These are phyloP conservation scores for Agrochola litura DNA, from an alignment of 2,888 invertebrate species.

Conservation along the genomic window DNA sequence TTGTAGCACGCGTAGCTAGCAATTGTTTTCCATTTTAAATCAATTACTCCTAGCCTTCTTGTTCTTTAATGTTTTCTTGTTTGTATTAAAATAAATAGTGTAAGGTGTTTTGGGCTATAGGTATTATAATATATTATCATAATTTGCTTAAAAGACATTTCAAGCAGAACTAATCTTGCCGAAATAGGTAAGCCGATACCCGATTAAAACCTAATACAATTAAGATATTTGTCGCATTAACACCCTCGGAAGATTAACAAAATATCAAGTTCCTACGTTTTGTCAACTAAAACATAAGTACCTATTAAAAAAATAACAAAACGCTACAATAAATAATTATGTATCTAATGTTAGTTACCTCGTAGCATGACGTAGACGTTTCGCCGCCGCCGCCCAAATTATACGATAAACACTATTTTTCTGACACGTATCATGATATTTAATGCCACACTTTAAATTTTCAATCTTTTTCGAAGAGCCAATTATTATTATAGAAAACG, in stretches of 20 bases:
- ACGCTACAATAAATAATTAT: constrained; percentile 34
- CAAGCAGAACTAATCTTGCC: not conserved
- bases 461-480: constrained; percentile 66
- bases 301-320: constrained; percentile 26
- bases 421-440: constrained; percentile 84
- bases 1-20: constrained; percentile 27
- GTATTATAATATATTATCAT: constrained; percentile 6
- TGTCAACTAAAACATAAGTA: constrained; percentile 6
- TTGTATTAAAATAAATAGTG: constrained; percentile 24
- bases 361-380: constrained; percentile 85
- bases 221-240: constrained; percentile 58
- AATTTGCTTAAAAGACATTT: not conserved
- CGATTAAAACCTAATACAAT: constrained; percentile 56
- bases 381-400: constrained; percentile 81
- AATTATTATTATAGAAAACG: constrained; percentile 62
- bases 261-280: constrained; percentile 34
- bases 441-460: constrained; percentile 79
- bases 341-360: constrained; percentile 78
- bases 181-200: constrained; percentile 22
- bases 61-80: constrained; percentile 15
- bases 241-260: constrained; percentile 40
- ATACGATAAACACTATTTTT: constrained; percentile 83
- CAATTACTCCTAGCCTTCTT: constrained; percentile 31
- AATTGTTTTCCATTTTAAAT: constrained; percentile 43
- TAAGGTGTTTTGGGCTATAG: not conserved